Percentiles rank a stretch among this genome's conserved stretches.
phyloP scores from a whole-genome alignment of 2,113 vertebrate genomes.

The Psittacara wagleri region DNA sequence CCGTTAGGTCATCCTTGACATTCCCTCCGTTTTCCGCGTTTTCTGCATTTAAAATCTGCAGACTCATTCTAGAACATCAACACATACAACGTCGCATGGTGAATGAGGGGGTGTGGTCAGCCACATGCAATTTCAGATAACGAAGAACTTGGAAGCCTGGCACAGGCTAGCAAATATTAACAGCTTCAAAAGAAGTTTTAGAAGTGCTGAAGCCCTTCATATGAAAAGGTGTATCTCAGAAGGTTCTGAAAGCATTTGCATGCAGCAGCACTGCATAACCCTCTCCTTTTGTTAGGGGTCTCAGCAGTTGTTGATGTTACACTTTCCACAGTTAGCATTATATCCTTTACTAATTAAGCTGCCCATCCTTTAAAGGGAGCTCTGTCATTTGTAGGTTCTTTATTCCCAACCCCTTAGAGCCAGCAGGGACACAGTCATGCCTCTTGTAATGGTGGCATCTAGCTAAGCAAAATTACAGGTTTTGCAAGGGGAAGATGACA shows the following conservation, averaged over 20 bases:
- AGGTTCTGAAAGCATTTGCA: neutral
- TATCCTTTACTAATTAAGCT: neutral
- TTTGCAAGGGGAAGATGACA: neutral
- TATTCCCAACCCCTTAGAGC: neutral
- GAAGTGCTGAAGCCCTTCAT: neutral
- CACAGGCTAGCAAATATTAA: neutral
- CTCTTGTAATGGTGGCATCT: neutral
- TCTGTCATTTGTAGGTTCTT: neutral
- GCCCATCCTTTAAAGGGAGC: neutral
- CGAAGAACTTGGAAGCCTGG: neutral
- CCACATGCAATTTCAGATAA: constrained; percentile 58
- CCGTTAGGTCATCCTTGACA: constrained; percentile 53
- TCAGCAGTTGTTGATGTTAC: neutral
- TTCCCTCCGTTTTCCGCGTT: constrained; percentile 88
- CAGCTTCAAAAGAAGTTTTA: neutral
- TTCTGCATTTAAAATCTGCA: constrained; percentile 80
- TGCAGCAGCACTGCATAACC: neutral
- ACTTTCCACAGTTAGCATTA: neutral
- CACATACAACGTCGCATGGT: neutral
- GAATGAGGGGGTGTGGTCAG: constrained; percentile 52
- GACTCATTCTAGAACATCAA: constrained; percentile 85
- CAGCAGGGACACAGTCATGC: neutral
- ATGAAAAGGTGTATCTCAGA: neutral
- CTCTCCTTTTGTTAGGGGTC: neutral
- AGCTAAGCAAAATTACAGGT: neutral